Conservation (phyloP, 2,888 invertebrate species). For the Eilema sororculum region DNA sequence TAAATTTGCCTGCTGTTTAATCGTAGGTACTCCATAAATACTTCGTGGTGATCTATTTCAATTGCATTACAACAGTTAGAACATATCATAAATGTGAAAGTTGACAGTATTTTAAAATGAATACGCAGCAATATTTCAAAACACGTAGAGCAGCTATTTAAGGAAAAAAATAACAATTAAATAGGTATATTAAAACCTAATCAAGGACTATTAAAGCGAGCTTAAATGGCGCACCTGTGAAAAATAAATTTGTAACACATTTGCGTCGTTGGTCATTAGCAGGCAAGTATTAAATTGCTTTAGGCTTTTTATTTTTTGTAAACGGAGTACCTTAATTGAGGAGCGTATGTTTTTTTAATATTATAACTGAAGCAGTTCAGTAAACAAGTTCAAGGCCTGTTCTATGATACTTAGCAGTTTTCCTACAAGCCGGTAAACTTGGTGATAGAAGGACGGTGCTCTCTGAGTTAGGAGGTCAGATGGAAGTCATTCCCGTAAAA, state of each 20-base stretch:
- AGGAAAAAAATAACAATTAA: slow-evolving; percentile 27
- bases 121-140: background rate
- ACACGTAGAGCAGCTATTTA: background rate
- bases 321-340: slow-evolving; percentile 20
- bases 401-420: background rate
- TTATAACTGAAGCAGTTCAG: background rate
- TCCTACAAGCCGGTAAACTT: background rate
- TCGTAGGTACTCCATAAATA: no score
- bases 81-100: background rate
- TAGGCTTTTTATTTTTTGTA: slow-evolving; percentile 31
- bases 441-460: no score
- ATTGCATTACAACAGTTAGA: no score
- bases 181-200: slow-evolving; percentile 54
- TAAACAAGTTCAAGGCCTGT: background rate
- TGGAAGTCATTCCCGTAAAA: no score
- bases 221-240: slow-evolving; percentile 62
- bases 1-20: no score
- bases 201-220: slow-evolving; percentile 62
- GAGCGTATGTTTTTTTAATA: background rate
- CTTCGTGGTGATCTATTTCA: no score
- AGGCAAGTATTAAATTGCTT: slow-evolving; percentile 47
- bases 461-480: no score
- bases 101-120: background rate
- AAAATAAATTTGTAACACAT: slow-evolving; percentile 60
- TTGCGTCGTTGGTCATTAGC: slow-evolving; percentile 60